Evolutionary conservation across 2,888 invertebrate species (phyloP).

Genomic region (Aethes cnicana): DNA sequence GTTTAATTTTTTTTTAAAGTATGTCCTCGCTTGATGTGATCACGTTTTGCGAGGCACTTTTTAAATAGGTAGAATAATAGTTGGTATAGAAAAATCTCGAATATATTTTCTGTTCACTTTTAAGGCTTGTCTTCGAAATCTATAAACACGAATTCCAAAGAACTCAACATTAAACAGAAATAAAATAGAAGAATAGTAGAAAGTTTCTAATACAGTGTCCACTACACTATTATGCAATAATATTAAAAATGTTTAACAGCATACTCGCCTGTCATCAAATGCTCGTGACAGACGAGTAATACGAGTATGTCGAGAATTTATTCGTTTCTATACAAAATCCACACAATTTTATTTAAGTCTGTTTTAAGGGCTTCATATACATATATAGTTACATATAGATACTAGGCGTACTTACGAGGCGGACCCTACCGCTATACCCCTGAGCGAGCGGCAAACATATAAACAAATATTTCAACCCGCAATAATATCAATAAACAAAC

Average conservation of each 20-base stretch:
- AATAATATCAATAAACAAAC: conserved; percentile 2
- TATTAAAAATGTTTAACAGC: background rate
- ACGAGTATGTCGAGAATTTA: conserved; percentile 9
- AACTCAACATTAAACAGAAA: no score
- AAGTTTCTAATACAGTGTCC: conserved; percentile 18
- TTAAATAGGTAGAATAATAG: no score
- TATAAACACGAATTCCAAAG: no score
- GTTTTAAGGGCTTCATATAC: conserved; percentile 24
- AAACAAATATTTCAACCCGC: conserved; percentile 42
- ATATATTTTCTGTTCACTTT: no score
- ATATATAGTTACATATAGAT: conserved; percentile 31
- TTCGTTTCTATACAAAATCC: conserved; percentile 19
- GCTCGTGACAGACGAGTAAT: conserved; percentile 9
- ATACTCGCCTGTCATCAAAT: conserved; percentile 2
- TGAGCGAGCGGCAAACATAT: conserved; percentile 70
- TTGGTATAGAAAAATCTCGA: no score
- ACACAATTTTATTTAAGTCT: background rate
- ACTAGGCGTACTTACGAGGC: conserved; percentile 67
- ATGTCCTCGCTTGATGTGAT: no score
- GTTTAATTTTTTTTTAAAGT: no score
- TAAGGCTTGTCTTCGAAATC: no score
- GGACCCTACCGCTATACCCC: conserved; percentile 70
- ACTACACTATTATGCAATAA: background rate
- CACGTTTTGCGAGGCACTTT: no score
- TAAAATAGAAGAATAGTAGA: background rate